Base-by-base conservation (phyloP, 2,797 vertebrate species). In the Crax fasciolata region DNA sequence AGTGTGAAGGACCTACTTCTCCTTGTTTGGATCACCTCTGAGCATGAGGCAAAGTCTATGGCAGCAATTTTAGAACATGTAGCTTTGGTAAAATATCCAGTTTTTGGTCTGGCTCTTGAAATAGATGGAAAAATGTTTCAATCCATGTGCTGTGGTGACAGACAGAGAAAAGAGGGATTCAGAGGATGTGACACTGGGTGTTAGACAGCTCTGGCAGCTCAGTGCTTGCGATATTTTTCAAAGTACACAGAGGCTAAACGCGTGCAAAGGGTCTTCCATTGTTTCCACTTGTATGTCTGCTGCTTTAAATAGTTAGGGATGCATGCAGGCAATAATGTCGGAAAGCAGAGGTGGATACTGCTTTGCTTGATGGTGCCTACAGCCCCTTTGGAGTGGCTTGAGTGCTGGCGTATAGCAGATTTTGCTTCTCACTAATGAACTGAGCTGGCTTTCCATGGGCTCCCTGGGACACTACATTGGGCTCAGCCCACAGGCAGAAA, bases 161-260 rank as follows among this genome's bases (percentile, higher is more conserved):
- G 20, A 57, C 11, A 70, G 11, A 38, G 17, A 38, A 63, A 76
- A 84, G 61, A 35, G 32, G 61, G 38, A 30, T 75, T 68, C 58
- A 48, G 65, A 54, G 24, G 24, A 17, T 28, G 38, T 23, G 39
- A 46, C 12, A 12, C 5, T 6, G 6, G 20, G 8, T 25, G 17
- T 57, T 74, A 66, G 30, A 38, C 10, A 79, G 21, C 41, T 55
- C 71, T 28, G 8, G 24, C 30, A 19, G 30, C 19, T 24, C 65
- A 30, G 30, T 0, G 0, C 19, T 58, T 73, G 52, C 27, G 27
- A 3, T 48, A 7, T 13, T 43, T 87, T 76, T 76, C n/a, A 58
- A 62, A 70, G 28, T 7, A 51, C 8, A 1, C 1, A 20, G 43
- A 62, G n/a, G 5, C 5, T 35, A 35, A 58, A 27, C 14, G 24